Conservation (phyloP, 2,113 vertebrate genomes). For the Gorsachius goisagi region DNA sequence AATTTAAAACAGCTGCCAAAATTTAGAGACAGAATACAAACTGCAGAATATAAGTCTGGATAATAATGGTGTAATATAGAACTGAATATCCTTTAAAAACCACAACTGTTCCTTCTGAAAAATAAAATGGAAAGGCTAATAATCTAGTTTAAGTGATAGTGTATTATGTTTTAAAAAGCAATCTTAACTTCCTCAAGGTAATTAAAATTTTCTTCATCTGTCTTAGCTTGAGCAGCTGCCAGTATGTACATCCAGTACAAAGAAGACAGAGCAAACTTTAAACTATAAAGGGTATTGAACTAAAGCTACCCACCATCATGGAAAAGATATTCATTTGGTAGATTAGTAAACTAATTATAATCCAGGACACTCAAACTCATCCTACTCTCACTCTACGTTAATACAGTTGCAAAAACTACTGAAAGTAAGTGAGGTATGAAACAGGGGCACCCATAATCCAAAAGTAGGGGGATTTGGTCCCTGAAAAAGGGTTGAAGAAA, state of each 20-base stretch:
- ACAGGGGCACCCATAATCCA: neutral
- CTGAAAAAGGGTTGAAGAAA: neutral
- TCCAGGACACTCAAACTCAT: neutral
- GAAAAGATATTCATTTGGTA: neutral
- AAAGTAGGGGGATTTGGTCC: neutral
- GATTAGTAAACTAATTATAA: constrained; percentile 12
- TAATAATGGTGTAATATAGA: neutral
- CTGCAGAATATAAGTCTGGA: neutral
- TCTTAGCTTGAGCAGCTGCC: neutral
- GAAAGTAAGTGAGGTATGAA: neutral
- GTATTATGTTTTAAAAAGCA: constrained; percentile 9
- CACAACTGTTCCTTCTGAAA: constrained; percentile 8
- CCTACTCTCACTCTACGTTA: neutral
- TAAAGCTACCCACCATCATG: neutral
- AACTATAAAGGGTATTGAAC: neutral
- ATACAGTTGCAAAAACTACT: neutral
- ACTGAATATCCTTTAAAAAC: constrained; percentile 14
- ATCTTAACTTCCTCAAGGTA: constrained; percentile 17
- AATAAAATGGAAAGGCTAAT: neutral
- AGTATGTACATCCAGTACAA: neutral
- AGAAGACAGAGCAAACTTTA: neutral
- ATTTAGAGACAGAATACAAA: constrained; percentile 7
- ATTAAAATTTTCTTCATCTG: constrained; percentile 36
- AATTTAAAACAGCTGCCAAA: constrained; percentile 19
- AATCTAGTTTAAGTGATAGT: neutral